Percentiles rank a stretch among this genome's conserved stretches.
Conservation (phyloP, 2,797 vertebrate species). For the Esox lucius region DNA sequence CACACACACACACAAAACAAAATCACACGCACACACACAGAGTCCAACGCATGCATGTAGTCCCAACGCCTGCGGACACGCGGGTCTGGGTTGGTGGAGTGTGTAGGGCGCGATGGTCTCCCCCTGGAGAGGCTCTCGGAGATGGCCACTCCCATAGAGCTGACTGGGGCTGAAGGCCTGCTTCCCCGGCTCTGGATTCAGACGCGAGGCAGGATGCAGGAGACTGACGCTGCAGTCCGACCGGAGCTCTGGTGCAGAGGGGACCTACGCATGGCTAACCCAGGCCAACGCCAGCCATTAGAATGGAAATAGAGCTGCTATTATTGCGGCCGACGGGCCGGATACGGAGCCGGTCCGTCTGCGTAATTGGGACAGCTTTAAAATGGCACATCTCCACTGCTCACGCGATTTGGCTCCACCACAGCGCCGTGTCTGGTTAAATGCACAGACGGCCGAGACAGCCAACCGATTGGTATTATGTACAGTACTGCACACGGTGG, state of each 20-base stretch:
- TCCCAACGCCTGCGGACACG: conserved; percentile 64
- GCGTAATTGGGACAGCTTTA: conserved; percentile 75
- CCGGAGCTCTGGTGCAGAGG: background rate
- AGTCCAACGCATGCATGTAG: conserved; percentile 72
- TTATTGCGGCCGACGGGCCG: conserved; percentile 70
- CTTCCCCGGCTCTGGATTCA: conserved; percentile 29
- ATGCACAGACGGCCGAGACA: conserved; percentile 70
- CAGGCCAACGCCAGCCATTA: conserved; percentile 74
- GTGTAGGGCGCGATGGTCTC: no score
- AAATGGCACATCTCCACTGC: conserved; percentile 67
- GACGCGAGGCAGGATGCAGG: background rate
- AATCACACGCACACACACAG: conserved; percentile 52
- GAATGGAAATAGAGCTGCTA: conserved; percentile 73
- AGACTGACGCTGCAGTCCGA: background rate
- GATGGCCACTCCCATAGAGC: conserved; percentile 62
- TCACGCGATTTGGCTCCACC: conserved; percentile 66
- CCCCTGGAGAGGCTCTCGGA: conserved; percentile 59
- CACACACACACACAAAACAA: conserved; percentile 22
- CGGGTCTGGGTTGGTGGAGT: conserved; percentile 65
- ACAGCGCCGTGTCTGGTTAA: conserved; percentile 66
- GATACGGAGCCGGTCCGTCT: conserved; percentile 63
- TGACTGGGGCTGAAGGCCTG: conserved; percentile 58
- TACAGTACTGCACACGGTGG: conserved; percentile 33
- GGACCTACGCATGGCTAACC: conserved; percentile 69
- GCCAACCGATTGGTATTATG: conserved; percentile 64